Conservation (phyloP, 2,888 invertebrate species). For the Archips crataeganus region DNA sequence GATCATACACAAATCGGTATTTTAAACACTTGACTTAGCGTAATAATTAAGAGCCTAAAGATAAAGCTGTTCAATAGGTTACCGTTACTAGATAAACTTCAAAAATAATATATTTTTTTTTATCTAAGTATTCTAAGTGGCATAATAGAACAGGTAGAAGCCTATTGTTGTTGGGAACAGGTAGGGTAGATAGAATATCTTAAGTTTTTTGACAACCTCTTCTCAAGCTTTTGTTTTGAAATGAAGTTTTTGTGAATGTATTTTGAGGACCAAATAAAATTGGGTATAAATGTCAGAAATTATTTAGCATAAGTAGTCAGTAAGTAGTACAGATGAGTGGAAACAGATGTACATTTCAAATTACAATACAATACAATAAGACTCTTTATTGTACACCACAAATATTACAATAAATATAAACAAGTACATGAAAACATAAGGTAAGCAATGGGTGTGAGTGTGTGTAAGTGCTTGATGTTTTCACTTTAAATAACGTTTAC, state of each 20-base stretch:
- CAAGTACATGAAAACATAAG: too few relatives aligned
- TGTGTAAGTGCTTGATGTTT: too few relatives aligned
- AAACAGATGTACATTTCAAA: too few relatives aligned
- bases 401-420: too few relatives aligned
- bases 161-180: slow-evolving; percentile 7
- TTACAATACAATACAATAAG: too few relatives aligned
- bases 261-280: slow-evolving; percentile 6
- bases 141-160: slow-evolving; percentile 21
- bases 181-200: not conserved
- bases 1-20: not conserved
- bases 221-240: slow-evolving; percentile 29
- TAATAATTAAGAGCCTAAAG: not conserved
- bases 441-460: too few relatives aligned
- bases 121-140: slow-evolving; percentile 9
- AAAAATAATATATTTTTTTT: not conserved
- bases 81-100: not conserved
- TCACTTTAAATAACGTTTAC: too few relatives aligned
- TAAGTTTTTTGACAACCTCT: slow-evolving; percentile 26
- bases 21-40: not conserved
- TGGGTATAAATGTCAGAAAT: slow-evolving; percentile 1
- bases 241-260: slow-evolving; percentile 27
- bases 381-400: too few relatives aligned
- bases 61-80: not conserved
- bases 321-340: too few relatives aligned
- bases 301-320: too few relatives aligned